Evolutionary conservation across 2,797 vertebrate genomes (phyloP), one percentile per base, ranked within the genome.

Genomic region (Leptoclinus maculatus): DNA sequence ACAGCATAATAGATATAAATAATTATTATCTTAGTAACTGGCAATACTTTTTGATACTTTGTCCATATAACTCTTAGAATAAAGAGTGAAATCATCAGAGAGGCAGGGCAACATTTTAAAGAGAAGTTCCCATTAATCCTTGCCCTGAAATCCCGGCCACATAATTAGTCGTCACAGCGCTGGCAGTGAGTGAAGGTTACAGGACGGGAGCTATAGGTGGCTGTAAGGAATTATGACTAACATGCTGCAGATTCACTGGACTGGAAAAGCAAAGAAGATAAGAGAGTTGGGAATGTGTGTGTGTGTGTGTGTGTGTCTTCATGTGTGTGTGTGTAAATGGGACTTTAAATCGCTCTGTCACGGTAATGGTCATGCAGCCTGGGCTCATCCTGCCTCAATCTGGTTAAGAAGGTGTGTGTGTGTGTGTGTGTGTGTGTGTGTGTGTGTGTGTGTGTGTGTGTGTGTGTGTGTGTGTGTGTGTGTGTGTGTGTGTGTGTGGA

Each of bases 281-380:
- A 76, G 72, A 76, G 27, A 81, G 63, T 16, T 53, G 73, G 63
- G 39, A 68, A 68, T 51, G 58, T 65, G 38, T 70, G 29, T 75
- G 51, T 60, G 25, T 71, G 38, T 83, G 47, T 56, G 49, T 53
- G 41, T 32, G 34, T 59, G 17, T 7, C n/a, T n/a, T n/a, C n/a
- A n/a, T 56, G 27, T 68, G 19, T 59, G 62, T 79, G 76, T 66
- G 57, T 64, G 56, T 71, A 43, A 51, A 64, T 83, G 58, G 74
- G 85, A 78, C 73, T 80, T 76, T 76, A 87, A 89, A 87, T 91
- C 88, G 75, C 74, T 82, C 76, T 71, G 86, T 88, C 81, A 88
- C 8, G 2, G 86, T 86, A 76, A 81, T 71, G 71, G 75, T 49
- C 34, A 38, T 66, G 78, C 71, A 81, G 59, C 56, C 53, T 56